These are phyloP conservation scores for Catamblyrhynchus diadema DNA, from an alignment of 2,797 vertebrate species.

Conservation along the genomic window DNA sequence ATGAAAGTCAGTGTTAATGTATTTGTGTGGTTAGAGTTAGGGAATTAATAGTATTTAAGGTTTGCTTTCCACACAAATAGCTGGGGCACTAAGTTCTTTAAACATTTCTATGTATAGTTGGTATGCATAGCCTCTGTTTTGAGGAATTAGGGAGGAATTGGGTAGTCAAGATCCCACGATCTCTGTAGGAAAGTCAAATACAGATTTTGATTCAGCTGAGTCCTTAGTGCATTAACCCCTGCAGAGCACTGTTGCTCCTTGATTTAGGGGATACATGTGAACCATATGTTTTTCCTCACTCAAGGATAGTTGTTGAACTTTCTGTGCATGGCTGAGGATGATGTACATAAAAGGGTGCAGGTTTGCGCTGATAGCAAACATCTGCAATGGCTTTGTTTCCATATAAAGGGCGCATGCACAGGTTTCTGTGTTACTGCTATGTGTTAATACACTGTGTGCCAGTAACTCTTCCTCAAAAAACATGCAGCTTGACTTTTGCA, in stretches of 20 bases:
- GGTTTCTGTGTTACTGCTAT: not conserved
- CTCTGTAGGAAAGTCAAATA: not conserved
- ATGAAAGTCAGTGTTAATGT: not conserved
- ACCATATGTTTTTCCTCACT: not conserved
- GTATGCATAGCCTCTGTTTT: not conserved
- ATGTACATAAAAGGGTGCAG: not conserved
- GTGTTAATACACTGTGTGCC: not conserved
- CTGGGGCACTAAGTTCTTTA: not conserved
- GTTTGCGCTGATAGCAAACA: not conserved
- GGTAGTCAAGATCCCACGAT: not conserved
- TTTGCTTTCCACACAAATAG: not conserved
- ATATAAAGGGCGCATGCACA: fast-evolving
- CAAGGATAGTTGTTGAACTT: not conserved
- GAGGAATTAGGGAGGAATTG: not conserved
- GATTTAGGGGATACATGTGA: not conserved
- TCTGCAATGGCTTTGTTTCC: not conserved
- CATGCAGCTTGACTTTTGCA: not conserved
- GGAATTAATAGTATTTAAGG: not conserved
- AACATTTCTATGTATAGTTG: not conserved
- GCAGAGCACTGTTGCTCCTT: not conserved
- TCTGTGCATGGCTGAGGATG: not conserved
- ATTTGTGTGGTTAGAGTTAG: not conserved
- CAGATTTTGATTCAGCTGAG: not conserved
- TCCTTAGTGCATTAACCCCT: not conserved
- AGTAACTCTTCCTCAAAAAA: not conserved